These are phyloP conservation scores for Plagodis dolabraria DNA, from an alignment of 2,888 invertebrate species.

Conservation along the genomic window DNA sequence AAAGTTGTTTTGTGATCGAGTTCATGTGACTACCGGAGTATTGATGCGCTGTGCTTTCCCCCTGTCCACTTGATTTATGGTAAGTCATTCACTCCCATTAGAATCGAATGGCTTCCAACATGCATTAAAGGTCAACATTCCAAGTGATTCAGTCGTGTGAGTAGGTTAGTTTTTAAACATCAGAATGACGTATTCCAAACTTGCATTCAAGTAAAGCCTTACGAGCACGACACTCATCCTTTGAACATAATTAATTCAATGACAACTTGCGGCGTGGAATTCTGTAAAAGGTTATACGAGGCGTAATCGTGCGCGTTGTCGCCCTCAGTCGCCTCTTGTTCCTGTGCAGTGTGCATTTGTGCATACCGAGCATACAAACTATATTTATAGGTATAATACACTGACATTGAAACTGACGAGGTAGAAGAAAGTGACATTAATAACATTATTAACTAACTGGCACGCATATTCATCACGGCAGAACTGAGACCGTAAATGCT, in stretches of 20 bases:
- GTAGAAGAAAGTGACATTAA: slow-evolving; percentile 68
- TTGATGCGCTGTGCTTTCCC: slow-evolving; percentile 69
- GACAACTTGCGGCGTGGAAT: slow-evolving; percentile 48
- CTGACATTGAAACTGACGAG: slow-evolving; percentile 55
- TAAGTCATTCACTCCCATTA: slow-evolving; percentile 58
- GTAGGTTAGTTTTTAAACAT: slow-evolving; percentile 13
- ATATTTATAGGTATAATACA: slow-evolving; percentile 33
- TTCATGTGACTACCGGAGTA: slow-evolving; percentile 71
- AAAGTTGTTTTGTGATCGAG: slow-evolving; percentile 72
- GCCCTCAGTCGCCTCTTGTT: slow-evolving; percentile 23
- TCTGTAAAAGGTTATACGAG: slow-evolving; percentile 52
- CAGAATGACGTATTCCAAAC: slow-evolving; percentile 27
- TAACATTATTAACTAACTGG: slow-evolving; percentile 58
- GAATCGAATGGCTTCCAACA: slow-evolving; percentile 31
- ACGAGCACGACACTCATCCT: slow-evolving; percentile 45
- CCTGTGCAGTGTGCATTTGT: background rate
- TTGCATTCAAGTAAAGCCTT: slow-evolving; percentile 39
- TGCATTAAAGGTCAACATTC: slow-evolving; percentile 29
- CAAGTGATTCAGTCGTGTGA: slow-evolving; percentile 23
- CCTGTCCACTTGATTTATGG: slow-evolving; percentile 73
- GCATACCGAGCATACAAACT: slow-evolving; percentile 34
- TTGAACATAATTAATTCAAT: slow-evolving; percentile 55
- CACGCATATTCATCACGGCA: slow-evolving; percentile 58
- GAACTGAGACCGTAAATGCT: slow-evolving; percentile 58
- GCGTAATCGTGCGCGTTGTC: slow-evolving; percentile 19